Evolutionary conservation across 2,113 vertebrate genomes (phyloP).

Genomic region (Prinia subflava): DNA sequence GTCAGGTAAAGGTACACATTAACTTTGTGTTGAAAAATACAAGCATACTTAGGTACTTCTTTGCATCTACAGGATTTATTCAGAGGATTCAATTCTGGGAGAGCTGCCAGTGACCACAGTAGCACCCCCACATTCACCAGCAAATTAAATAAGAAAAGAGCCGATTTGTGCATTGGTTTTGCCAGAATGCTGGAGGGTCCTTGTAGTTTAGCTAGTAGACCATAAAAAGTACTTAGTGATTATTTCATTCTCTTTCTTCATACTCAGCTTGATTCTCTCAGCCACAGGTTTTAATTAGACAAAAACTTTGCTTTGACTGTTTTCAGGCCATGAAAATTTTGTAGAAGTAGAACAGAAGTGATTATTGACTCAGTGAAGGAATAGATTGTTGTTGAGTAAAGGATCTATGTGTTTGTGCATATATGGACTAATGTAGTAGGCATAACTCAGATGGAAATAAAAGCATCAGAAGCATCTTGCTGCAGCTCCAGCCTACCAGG

Average conservation of each 20-base stretch:
- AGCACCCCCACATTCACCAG: neutral
- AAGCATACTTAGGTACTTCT: neutral
- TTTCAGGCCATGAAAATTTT: neutral
- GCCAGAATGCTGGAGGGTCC: neutral
- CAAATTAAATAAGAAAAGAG: slow-evolving; percentile 4
- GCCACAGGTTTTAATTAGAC: neutral
- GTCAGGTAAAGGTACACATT: neutral
- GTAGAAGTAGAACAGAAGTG: neutral
- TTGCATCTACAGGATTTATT: neutral
- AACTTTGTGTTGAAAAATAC: neutral
- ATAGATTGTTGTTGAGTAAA: neutral
- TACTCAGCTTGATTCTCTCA: neutral
- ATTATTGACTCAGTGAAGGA: neutral
- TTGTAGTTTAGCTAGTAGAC: neutral
- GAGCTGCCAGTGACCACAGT: neutral
- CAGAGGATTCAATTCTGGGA: neutral
- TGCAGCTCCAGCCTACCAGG: neutral
- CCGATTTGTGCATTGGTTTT: neutral
- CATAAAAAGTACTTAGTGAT: neutral
- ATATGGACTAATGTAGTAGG: neutral
- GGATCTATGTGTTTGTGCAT: neutral
- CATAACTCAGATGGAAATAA: neutral
- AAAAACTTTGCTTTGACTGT: neutral
- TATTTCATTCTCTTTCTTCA: slow-evolving; percentile 20
- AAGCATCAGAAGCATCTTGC: neutral